These are phyloP conservation scores for Paedocypris sp. DNA, from an alignment of 2,113 vertebrate species.

Conservation along the genomic window DNA sequence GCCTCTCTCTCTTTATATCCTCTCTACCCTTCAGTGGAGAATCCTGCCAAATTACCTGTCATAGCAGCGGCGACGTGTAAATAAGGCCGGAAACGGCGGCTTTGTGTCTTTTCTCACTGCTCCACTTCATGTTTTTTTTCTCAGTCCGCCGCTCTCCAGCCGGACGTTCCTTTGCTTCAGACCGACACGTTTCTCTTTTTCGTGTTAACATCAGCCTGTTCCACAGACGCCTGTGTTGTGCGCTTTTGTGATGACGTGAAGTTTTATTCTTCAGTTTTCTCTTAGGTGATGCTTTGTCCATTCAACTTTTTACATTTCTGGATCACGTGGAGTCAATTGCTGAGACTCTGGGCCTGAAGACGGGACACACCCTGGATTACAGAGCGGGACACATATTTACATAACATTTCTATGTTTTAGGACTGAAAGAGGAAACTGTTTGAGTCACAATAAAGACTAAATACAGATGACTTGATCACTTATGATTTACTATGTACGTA, in stretches of 20 bases:
- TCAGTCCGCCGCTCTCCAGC: conserved; percentile 25
- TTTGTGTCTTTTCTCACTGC: conserved; percentile 33
- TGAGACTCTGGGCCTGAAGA: too few species aligned
- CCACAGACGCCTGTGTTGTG: background rate
- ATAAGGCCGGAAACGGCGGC: conserved; percentile 57
- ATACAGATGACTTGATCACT: too few species aligned
- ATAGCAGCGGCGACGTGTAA: conserved; percentile 63
- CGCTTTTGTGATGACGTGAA: background rate
- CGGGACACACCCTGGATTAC: too few species aligned
- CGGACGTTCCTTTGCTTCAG: conserved; percentile 5
- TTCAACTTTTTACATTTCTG: too few species aligned
- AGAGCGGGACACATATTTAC: too few species aligned
- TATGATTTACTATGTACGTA: too few species aligned
- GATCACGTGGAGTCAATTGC: too few species aligned
- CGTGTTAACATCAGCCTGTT: conserved; percentile 36
- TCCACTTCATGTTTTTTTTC: conserved; percentile 4
- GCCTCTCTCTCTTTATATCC: conserved; percentile 44
- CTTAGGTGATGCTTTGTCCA: too few species aligned
- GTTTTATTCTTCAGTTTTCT: too few species aligned
- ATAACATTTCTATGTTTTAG: too few species aligned
- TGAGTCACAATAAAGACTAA: too few species aligned
- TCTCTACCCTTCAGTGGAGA: conserved; percentile 62
- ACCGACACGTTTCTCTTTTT: conserved; percentile 14
- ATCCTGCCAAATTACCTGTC: conserved; percentile 72
- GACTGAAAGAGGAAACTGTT: too few species aligned